These are phyloP conservation scores for Netta rufina DNA, from an alignment of 2,797 vertebrate genomes.

Conservation along the genomic window DNA sequence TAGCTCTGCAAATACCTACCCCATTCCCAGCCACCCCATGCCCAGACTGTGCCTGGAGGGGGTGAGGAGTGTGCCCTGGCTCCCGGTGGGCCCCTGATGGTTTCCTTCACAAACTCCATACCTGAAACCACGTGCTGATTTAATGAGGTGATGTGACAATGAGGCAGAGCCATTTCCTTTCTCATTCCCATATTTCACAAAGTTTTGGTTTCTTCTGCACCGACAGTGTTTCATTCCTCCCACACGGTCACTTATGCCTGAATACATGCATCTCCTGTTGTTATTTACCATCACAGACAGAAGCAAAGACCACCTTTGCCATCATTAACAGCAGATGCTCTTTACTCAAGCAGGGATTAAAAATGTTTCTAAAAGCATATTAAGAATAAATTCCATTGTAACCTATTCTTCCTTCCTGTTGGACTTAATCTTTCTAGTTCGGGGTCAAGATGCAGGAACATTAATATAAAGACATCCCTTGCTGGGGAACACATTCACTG, in stretches of 20 bases:
- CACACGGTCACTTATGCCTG: neutral
- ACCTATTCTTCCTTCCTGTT: neutral
- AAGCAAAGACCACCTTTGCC: neutral
- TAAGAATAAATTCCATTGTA: neutral
- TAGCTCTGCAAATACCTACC: neutral
- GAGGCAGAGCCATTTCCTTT: neutral
- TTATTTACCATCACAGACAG: neutral
- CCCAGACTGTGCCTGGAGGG: accelerated
- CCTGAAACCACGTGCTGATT: neutral
- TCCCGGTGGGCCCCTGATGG: neutral
- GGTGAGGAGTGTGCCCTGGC: neutral
- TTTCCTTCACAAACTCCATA: neutral
- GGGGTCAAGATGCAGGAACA: neutral
- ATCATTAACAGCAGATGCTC: neutral
- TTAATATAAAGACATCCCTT: neutral
- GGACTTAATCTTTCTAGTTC: neutral
- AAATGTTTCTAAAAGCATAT: neutral
- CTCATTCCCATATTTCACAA: neutral
- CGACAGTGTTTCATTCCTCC: accelerated
- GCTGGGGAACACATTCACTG: neutral
- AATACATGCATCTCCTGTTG: neutral
- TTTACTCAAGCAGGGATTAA: neutral
- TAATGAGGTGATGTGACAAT: neutral
- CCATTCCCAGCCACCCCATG: neutral
- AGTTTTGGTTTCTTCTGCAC: neutral